Conservation (phyloP, 2,797 vertebrate species). For the Smutsia gigantea region DNA sequence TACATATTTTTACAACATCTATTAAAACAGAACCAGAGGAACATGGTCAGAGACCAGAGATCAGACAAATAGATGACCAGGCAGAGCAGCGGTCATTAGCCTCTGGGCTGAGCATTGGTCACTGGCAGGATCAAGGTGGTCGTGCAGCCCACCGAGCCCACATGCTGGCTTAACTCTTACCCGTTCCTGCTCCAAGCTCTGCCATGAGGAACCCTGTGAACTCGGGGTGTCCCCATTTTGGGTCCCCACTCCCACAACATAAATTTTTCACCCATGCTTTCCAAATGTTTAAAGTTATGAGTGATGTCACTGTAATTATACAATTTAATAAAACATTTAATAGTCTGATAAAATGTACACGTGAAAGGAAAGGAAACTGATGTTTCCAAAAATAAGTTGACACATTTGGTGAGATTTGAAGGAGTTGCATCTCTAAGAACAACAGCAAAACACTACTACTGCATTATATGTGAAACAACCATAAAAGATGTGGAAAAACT, state of each 20-base stretch:
- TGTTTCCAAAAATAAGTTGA: background rate
- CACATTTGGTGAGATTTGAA: background rate
- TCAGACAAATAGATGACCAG: background rate
- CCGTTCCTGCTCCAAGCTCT: fast-evolving
- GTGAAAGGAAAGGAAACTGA: background rate
- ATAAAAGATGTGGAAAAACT: background rate
- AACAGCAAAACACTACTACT: background rate
- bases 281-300: background rate
- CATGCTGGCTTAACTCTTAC: fast-evolving
- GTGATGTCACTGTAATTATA: background rate
- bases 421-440: background rate
- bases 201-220: too few relatives aligned
- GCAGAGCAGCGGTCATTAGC: background rate
- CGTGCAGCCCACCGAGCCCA: background rate
- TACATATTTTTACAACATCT: background rate
- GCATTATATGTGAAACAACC: background rate
- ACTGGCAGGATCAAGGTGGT: background rate
- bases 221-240: background rate
- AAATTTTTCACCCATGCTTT: background rate
- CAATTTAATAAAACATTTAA: background rate
- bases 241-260: fast-evolving
- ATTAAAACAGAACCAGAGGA: background rate
- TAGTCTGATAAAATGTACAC: background rate
- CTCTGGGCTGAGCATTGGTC: background rate
- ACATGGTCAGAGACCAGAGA: background rate